Base-by-base conservation (phyloP, 2,888 invertebrate species). In the Lasius platythorax region DNA sequence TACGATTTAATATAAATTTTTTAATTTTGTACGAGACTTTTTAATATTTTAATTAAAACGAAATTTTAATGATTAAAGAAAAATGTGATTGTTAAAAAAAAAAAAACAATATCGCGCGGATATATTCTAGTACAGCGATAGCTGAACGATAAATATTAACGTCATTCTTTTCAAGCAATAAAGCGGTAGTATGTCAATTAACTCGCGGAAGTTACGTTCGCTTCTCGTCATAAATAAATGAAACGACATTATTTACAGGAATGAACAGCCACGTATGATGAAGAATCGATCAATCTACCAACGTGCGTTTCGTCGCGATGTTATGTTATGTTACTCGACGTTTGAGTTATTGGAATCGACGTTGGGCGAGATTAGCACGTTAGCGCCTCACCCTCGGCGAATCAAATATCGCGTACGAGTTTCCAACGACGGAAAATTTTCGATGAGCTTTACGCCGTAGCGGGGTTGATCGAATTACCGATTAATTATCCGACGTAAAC, bases 401-500 rank as follows among this genome's bases (percentile, higher is more conserved):
- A 75, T 46, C 66, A 70, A 67, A 58, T 72, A 82, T 72, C 73
- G 30, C 28, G 33, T 30, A 56, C 18, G 28, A 70, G 84, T 87
- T 88, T 82, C n/a, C 63, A 76, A 30, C 73, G 33, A 43, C 15
- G 61, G 64, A 63, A 79, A 87, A 85, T 84, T 88, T 81, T 85
- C 66, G 50, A 56, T 23, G 66, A 72, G 82, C 63, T 56, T 67
- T 75, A 64, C 70, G 83, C 50, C 64, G 76, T 58, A 56, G 46
- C 68, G 28, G 2, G 56, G 53, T 33, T 40, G 58, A 84, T 74
- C 73, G 72, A 85, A 81, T 88, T 88, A 81, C 73, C 70, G 63
- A 28, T 70, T 74, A 83, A 87, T 88, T 88, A 84, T 78, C 84
- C 73, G 68, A 3, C 68, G 67, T 83, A 88, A 88, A 88, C 74